phyloP scores from a whole-genome alignment of 2,797 vertebrate species.

The Takifugu ocellatus region DNA sequence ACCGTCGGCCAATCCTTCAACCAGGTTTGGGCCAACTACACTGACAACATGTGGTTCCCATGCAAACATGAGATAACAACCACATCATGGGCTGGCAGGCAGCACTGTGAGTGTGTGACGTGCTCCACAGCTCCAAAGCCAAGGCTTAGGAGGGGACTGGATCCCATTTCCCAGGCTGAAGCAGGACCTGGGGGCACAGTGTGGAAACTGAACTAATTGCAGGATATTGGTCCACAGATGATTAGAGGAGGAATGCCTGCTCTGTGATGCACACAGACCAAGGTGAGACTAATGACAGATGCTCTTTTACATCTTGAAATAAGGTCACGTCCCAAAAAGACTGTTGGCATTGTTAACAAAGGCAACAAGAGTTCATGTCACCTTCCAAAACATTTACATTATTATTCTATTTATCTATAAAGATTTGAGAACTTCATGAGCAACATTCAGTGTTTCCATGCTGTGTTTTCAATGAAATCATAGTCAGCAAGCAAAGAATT shows the following conservation, averaged over 20 bases:
- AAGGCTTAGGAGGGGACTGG: slow-evolving; percentile 74
- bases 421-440: neutral
- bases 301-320: slow-evolving; percentile 58
- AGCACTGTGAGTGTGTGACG: slow-evolving; percentile 46
- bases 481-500: slow-evolving; percentile 1
- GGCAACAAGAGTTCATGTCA: slow-evolving; percentile 1
- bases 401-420: neutral
- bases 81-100: slow-evolving; percentile 61
- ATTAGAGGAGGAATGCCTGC: slow-evolving; percentile 92
- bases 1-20: neutral
- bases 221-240: slow-evolving; percentile 92
- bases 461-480: slow-evolving; percentile 15
- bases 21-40: slow-evolving; percentile 50
- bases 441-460: neutral
- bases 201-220: slow-evolving; percentile 90
- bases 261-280: slow-evolving; percentile 91
- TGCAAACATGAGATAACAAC: slow-evolving; percentile 69
- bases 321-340: slow-evolving; percentile 52
- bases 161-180: slow-evolving; percentile 86
- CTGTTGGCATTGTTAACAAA: slow-evolving; percentile 11
- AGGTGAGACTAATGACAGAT: slow-evolving; percentile 77
- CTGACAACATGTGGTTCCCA: slow-evolving; percentile 69
- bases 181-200: slow-evolving; percentile 81
- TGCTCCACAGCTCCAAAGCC: slow-evolving; percentile 56
- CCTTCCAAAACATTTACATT: neutral